phyloP scores from a whole-genome alignment of 2,113 vertebrate species.

The Rutilus rutilus region DNA sequence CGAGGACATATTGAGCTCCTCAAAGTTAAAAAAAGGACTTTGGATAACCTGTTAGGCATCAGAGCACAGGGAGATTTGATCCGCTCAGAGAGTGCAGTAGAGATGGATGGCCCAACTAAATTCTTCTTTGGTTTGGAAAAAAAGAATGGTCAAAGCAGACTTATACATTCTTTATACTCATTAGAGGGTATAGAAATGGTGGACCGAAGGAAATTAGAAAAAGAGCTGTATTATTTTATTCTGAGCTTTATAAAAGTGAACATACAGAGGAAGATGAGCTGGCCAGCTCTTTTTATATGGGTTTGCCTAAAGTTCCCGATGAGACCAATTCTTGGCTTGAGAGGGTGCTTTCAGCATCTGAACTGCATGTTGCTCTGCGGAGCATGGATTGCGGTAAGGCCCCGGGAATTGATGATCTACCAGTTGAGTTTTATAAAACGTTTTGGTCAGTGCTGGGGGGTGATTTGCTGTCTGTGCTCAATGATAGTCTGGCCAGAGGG shows the following conservation, averaged over 20 bases:
- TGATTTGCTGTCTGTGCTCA: too few relatives aligned
- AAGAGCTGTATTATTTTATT: neutral
- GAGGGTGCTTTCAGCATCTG: too few relatives aligned
- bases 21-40: neutral
- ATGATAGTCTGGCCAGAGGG: too few relatives aligned
- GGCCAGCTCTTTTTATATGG: too few relatives aligned
- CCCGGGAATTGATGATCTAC: too few relatives aligned
- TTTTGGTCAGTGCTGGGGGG: too few relatives aligned
- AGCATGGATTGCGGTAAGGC: too few relatives aligned
- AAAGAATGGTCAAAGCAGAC: neutral
- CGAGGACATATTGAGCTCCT: neutral
- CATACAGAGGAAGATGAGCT: neutral
- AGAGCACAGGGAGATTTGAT: slow-evolving; percentile 1
- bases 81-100: neutral
- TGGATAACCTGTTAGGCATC: neutral
- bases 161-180: neutral
- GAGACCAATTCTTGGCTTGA: too few relatives aligned
- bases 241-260: neutral
- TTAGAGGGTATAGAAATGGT: neutral
- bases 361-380: too few relatives aligned
- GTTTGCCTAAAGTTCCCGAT: too few relatives aligned
- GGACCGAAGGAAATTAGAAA: neutral
- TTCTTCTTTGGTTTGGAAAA: neutral
- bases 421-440: too few relatives aligned
- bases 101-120: neutral